Evolutionary conservation across 1,140 invertebrate genomes (phyloP).

Genomic region (Ceratosolen fusciceps): DNA sequence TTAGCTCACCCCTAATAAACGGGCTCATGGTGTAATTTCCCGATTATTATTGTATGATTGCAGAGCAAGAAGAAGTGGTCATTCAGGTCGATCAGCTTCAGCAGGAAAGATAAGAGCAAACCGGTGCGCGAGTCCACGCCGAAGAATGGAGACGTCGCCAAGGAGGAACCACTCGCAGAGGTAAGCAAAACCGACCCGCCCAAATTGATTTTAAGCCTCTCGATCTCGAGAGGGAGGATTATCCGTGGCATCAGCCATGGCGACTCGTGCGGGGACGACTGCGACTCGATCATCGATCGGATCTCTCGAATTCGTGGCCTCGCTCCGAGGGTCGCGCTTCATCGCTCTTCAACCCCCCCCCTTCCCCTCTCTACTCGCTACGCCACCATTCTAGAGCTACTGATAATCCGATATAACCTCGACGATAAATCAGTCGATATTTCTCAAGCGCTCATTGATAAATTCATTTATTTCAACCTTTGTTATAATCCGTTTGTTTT

Average conservation of each 20-base stretch:
- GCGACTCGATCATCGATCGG: slow-evolving; percentile 7
- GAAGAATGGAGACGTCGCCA: slow-evolving; percentile 70
- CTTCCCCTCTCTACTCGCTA: too few species aligned
- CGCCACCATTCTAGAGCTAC: neutral
- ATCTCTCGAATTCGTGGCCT: neutral
- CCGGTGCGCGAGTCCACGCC: slow-evolving; percentile 72
- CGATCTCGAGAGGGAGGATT: neutral
- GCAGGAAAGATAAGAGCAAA: slow-evolving; percentile 87
- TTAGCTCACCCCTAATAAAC: neutral
- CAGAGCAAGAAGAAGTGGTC: slow-evolving; percentile 88
- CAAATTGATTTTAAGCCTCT: slow-evolving; percentile 8
- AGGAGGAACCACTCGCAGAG: slow-evolving; percentile 69
- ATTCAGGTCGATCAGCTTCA: slow-evolving; percentile 86
- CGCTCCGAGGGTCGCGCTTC: neutral
- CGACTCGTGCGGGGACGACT: neutral
- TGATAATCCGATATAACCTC: slow-evolving; percentile 15
- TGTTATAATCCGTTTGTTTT: neutral
- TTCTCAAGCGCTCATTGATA: slow-evolving; percentile 6
- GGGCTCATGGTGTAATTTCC: neutral
- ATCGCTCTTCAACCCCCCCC: neutral
- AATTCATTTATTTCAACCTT: slow-evolving; percentile 14
- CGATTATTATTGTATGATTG: slow-evolving; percentile 54
- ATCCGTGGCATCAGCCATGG: neutral
- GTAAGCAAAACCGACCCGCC: slow-evolving; percentile 57
- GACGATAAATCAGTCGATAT: slow-evolving; percentile 9